Base-by-base conservation (phyloP, 1,140 invertebrate genomes). In the Anagrus nilaparvatae region DNA sequence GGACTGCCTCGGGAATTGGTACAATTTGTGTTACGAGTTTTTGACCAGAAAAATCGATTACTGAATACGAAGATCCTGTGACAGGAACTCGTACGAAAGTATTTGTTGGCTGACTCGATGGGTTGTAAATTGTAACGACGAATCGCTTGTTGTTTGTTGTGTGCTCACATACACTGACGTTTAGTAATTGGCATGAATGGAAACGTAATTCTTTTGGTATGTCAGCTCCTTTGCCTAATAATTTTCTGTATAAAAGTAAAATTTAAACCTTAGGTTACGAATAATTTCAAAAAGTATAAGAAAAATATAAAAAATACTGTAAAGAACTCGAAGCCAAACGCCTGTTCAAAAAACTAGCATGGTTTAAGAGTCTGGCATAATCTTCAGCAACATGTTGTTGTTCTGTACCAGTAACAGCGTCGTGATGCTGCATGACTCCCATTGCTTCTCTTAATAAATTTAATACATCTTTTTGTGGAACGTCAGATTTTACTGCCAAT, bases 391-490 rank as follows among this genome's bases (percentile, higher is more conserved):
- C 91, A 36, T 85, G 77, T 64, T 95, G 81, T 55, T 93, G 93
- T 54, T 90, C 90, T 0, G 92, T 96, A n/a, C 92, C 91, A 0
- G 83, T 83, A 1, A 87, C 73, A 1, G 84, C 84, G 59, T 87
- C 92, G 54, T 97, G 93, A 67, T 97, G 93, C 57, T 97, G 92
- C 72, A 87, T 81, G 0, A 94, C 72, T 16, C 85, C 89, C 71
- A 85, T 63, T 2, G 70, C 68, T 44, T 76, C 71, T 7, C 73
- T 60, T 40, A 75, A 55, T 52, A 62, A 37, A 23, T 62, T 44
- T 41, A 69, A 56, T 47, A 57, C 41, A 44, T 45, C 48, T 45
- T 53, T 56, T 23, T 54, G 32, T 8, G 46, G 35, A 6, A 57
- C n/a, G 12, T 50, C 29, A 3, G 56, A 36, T n/a, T 63, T 6